Base-by-base conservation (phyloP, 2,888 invertebrate genomes). In the Drosophila limbata region DNA sequence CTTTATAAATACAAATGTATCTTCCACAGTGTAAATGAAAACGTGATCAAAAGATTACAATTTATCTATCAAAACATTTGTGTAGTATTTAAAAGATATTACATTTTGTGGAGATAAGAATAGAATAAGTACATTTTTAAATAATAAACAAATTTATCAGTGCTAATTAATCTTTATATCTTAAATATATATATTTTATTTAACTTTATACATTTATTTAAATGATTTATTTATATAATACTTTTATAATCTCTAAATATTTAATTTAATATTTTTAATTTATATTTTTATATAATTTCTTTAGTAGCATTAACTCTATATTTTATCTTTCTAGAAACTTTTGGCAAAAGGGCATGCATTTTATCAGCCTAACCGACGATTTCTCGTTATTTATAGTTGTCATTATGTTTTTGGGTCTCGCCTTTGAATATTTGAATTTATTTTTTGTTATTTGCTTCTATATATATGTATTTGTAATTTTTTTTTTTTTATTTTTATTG, bases 341-440 rank as follows among this genome's bases (percentile, higher is more conserved):
- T n/a, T 40, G 13, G 13, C 35, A 15, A 28, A 48, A 59, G 61
- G 11, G 44, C 60, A 50, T 33, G 17, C 37, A 55, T 33, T 65
- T 77, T 62, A 75, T 77, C 75, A 68, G 68, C 62, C 53, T 33
- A 42, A 50, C 60, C 66, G 51, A 70, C 63, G 71, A 73, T 68
- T 77, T 67, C 67, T 62, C 44, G 66, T 63, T 80, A 59, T 77
- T 81, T 69, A 72, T 80, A 56, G 78, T 68, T 68, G 69, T 68
- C 64, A 71, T 71, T 74, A 64, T 63, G 48, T 66, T 73, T 68
- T 75, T 57, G 71, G 72, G 56, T 73, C 60, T 65, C 60, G 71
- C 77, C 65, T 79, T 77, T 71, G 84, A 70, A 73, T 77, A 69
- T 81, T 70, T 79, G 31, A 57, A 72, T 83, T 21, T 42, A 31